phyloP scores from a whole-genome alignment of 2,797 vertebrate species.

The Darevskia nairensis region DNA sequence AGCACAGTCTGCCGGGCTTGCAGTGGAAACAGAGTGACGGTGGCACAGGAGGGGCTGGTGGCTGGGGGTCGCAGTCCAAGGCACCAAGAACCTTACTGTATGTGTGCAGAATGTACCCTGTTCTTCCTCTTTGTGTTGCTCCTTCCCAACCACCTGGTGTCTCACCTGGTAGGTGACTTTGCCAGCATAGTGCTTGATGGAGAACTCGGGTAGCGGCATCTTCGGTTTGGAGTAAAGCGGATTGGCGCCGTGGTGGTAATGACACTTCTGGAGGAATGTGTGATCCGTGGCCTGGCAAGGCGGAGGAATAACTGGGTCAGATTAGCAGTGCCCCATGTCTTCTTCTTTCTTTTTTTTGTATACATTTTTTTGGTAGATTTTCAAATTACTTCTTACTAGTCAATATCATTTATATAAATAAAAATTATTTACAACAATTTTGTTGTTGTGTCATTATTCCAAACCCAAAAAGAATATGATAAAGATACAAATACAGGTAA shows the following conservation, averaged over 20 bases:
- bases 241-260: constrained; percentile 93
- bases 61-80: not conserved
- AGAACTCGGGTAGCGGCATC: constrained; percentile 96
- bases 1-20: not conserved
- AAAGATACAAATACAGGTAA: too few species aligned
- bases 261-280: constrained; percentile 98
- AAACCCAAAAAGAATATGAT: too few species aligned
- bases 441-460: too few species aligned
- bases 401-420: too few species aligned
- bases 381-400: too few species aligned
- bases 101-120: not conserved
- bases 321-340: too few species aligned
- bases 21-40: not conserved
- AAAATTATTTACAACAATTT: too few species aligned
- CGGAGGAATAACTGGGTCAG: fast-evolving
- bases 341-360: too few species aligned
- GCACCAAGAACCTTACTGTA: not conserved
- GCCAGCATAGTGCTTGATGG: constrained; percentile 95
- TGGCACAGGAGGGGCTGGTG: not conserved
- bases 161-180: constrained; percentile 95
- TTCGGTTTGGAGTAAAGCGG: constrained; percentile 93
- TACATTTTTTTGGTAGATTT: too few species aligned
- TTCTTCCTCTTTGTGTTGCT: not conserved
- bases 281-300: constrained; percentile 92
- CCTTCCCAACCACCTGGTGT: fast-evolving